Evolutionary conservation across 2,888 invertebrate species (phyloP), one percentile per base, ranked within the genome.

Genomic region (Philhelius pedissequus): DNA sequence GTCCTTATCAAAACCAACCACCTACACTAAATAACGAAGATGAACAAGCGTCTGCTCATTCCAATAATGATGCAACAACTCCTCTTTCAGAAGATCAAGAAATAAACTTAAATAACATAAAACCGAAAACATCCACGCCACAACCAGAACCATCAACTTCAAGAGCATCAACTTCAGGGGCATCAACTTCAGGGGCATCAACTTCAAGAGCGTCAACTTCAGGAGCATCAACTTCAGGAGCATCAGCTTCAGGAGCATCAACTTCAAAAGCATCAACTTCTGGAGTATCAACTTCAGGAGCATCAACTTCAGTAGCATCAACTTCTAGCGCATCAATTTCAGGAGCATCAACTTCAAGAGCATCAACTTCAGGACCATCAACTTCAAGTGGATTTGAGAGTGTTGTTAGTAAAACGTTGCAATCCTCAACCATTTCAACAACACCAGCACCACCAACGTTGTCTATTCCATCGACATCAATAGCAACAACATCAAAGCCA

Each of bases 1-100:
- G 97, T 87, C 95, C 94, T 5, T 92, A 89, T 68, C 90, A 89
- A 77, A 87, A 88, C 27, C 89, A 81, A 58, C 86, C 89, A 43
- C 54, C 52, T 8, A 15, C 73, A 45, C 56, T 79, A 43, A 80
- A 86, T 58, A 81, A 86, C 15, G 79, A 77, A 9, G 68, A 74
- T 1, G 83, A 75, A 0, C 75, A 74, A 70, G 64, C 66, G 15
- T 30, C 79, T 13, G 62, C 35, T 27, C 79, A 76, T 18, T 35
- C 82, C 4, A 83, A 79, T 20, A 54, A 77, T 4, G 79, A 79
- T 13, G 58, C 66, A 13, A 20, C 45, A 48, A 11, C 45, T 69
- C n/a, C 58, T 48, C 27, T 78, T 7, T 25, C 83, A 54, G 76
- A 75, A 22, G 30, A 58, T 15, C 18, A 56, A 20, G 64, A 70